These are phyloP conservation scores for Pomatorhinus ruficollis DNA, from an alignment of 2,113 vertebrate species.

Conservation along the genomic window DNA sequence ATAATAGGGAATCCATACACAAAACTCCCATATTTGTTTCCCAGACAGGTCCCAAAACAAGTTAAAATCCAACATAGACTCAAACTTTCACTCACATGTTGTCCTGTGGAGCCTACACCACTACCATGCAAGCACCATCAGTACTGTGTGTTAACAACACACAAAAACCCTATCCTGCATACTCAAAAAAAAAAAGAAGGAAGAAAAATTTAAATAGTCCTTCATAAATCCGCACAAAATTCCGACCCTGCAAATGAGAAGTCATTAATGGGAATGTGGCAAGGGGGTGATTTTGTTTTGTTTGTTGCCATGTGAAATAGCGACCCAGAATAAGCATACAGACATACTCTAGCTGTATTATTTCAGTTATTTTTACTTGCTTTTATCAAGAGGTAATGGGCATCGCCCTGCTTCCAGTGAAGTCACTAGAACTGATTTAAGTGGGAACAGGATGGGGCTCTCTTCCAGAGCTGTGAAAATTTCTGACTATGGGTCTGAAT, in stretches of 20 bases:
- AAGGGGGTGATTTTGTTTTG: background rate
- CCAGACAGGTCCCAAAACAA: background rate
- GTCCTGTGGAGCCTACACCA: background rate
- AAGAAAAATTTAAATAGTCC: background rate
- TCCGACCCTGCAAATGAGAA: background rate
- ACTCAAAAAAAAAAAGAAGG: background rate
- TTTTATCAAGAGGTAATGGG: background rate
- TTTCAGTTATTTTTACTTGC: slow-evolving; percentile 11
- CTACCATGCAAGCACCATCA: background rate
- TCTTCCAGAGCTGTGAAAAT: slow-evolving; percentile 48
- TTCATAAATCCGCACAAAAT: background rate
- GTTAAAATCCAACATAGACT: background rate
- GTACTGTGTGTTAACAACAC: background rate
- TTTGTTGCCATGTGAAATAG: slow-evolving; percentile 8
- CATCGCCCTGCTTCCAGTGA: slow-evolving; percentile 10
- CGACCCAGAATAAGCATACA: background rate
- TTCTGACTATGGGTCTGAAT: slow-evolving; percentile 40
- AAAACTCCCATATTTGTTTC: background rate
- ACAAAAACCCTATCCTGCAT: background rate
- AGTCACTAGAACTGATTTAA: slow-evolving; percentile 14
- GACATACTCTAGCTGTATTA: background rate
- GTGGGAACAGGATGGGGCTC: background rate
- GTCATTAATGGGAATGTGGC: background rate
- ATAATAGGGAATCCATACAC: background rate
- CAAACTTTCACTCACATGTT: background rate